phyloP scores from a whole-genome alignment of 2,888 invertebrate genomes.

The Minunthozetes semirufus region DNA sequence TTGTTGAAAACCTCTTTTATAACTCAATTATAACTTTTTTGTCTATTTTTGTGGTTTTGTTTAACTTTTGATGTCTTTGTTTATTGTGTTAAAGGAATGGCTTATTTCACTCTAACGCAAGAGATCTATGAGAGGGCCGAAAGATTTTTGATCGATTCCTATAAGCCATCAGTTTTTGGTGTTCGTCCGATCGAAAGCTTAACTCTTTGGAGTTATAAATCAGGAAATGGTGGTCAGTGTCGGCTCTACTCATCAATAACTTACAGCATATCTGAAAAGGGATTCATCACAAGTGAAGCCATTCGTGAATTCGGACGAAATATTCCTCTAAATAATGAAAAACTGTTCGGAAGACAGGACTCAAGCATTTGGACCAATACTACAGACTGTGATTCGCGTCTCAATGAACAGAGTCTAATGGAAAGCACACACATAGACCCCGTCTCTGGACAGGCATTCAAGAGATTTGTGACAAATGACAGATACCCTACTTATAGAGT shows the following conservation, averaged over 20 bases:
- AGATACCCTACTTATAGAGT: not conserved
- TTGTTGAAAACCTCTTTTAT: not conserved
- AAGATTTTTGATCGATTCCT: conserved; percentile 10
- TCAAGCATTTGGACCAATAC: conserved; percentile 13
- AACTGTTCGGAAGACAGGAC: conserved; percentile 1
- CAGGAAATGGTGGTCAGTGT: not conserved
- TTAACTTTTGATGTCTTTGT: not conserved
- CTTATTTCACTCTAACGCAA: not conserved
- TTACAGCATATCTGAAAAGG: conserved; percentile 3
- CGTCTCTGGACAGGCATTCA: not conserved
- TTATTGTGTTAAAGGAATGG: not conserved
- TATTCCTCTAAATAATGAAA: not conserved
- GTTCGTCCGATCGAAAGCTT: not conserved
- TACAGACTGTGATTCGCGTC: not conserved
- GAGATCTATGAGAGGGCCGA: not conserved
- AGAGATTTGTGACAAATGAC: not conserved
- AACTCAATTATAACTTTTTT: not conserved
- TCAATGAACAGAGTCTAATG: not conserved
- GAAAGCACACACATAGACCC: not conserved
- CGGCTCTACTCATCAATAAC: not conserved
- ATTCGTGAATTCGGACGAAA: conserved; percentile 2
- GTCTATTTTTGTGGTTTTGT: not conserved
- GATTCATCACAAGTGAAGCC: conserved; percentile 5
- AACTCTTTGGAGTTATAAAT: not conserved
- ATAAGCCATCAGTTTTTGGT: not conserved